These are phyloP conservation scores for Melitaea cinxia DNA, from an alignment of 1,140 invertebrate genomes.

Conservation along the genomic window DNA sequence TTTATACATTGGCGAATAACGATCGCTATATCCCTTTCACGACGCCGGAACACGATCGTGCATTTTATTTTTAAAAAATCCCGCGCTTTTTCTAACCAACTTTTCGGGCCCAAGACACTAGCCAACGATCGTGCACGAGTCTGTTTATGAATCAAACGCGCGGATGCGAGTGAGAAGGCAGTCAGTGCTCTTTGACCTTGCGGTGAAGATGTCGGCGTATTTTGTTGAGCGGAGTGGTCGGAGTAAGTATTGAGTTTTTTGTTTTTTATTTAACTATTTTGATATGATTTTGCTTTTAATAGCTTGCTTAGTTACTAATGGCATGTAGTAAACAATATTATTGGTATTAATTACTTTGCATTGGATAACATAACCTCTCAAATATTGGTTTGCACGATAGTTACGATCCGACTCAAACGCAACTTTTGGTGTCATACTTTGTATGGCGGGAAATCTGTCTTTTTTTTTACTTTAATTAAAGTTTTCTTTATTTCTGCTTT, in stretches of 20 bases:
- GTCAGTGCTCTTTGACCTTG: background rate
- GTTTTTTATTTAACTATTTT: background rate
- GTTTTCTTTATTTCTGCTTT: background rate
- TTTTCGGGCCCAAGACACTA: background rate
- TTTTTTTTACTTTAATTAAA: background rate
- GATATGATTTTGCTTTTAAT: background rate
- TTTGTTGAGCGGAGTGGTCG: background rate
- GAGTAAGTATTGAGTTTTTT: background rate
- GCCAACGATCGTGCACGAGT: background rate
- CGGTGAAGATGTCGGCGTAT: background rate
- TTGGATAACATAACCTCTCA: too few relatives aligned
- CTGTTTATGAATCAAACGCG: background rate
- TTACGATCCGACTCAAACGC: background rate
- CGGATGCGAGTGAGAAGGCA: background rate
- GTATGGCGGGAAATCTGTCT: too few relatives aligned
- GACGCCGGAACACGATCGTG: background rate
- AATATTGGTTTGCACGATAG: too few relatives aligned
- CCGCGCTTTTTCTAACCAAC: background rate
- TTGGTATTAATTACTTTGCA: too few relatives aligned
- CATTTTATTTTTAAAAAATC: background rate
- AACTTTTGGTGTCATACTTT: background rate
- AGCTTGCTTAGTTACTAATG: background rate
- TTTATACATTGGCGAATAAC: too few relatives aligned
- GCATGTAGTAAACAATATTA: background rate
- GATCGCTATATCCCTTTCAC: background rate